A percentile compares a stretch with the other conserved stretches of the same genome.
These are phyloP conservation scores for Amphiduros pacificus DNA, from an alignment of 2,888 invertebrate species.

Conservation along the genomic window DNA sequence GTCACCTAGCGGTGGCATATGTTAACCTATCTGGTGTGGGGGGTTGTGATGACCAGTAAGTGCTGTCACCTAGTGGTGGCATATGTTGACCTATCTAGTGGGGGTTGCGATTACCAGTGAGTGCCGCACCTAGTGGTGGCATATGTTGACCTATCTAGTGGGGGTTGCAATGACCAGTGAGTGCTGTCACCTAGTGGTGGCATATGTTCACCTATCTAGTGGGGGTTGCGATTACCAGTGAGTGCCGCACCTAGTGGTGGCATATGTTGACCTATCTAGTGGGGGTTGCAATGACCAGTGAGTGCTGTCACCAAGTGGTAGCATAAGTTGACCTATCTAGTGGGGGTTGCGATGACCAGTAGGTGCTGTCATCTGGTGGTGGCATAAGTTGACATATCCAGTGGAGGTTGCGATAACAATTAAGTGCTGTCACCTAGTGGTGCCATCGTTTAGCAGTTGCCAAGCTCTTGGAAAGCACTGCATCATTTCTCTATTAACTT, in stretches of 20 bases:
- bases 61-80: slow-evolving; percentile 14
- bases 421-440: slow-evolving; percentile 35
- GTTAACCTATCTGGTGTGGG: slow-evolving; percentile 69
- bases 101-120: slow-evolving; percentile 81
- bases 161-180: slow-evolving; percentile 65
- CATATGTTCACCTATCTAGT: slow-evolving; percentile 1
- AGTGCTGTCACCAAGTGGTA: slow-evolving; percentile 29
- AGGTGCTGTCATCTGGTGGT: slow-evolving; percentile 30
- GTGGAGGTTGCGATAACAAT: slow-evolving; percentile 85
- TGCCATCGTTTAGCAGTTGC: no score
- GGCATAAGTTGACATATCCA: not conserved
- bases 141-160: not conserved
- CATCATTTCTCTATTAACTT: no score
- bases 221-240: slow-evolving; percentile 85
- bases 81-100: slow-evolving; percentile 56
- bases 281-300: slow-evolving; percentile 85
- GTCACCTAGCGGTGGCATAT: not conserved
- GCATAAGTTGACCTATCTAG: not conserved
- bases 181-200: slow-evolving; percentile 25
- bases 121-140: slow-evolving; percentile 25
- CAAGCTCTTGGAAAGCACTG: no score
- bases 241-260: slow-evolving; percentile 29
- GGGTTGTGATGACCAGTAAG: slow-evolving; percentile 78
- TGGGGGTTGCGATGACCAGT: no score
- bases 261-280: slow-evolving; percentile 1